Evolutionary conservation across 2,113 vertebrate species (phyloP).

Genomic region (Cariama cristata): DNA sequence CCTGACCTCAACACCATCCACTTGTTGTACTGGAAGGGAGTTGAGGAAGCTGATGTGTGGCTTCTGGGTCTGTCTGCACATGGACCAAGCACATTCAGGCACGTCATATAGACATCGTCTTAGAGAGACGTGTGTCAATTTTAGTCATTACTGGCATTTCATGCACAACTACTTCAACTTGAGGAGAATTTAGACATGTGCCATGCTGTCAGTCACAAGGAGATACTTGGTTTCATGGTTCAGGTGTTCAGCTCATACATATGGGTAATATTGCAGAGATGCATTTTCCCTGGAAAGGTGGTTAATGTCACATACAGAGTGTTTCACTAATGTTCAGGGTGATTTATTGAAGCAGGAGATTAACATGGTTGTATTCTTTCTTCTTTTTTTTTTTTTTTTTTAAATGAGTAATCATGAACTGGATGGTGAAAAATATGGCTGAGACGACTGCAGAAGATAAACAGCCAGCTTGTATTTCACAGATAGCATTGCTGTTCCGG

Average conservation of each 20-base stretch:
- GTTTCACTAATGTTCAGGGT: background rate
- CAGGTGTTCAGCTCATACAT: background rate
- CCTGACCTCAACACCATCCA: background rate
- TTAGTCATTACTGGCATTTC: background rate
- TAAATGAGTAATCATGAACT: background rate
- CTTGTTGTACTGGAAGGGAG: background rate
- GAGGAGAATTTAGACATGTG: background rate
- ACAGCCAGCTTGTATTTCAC: background rate
- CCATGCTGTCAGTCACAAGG: background rate
- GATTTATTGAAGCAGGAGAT: background rate
- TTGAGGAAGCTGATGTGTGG: rapidly evolving
- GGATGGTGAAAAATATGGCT: background rate
- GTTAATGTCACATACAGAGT: background rate
- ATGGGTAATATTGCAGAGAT: background rate
- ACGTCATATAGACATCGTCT: background rate
- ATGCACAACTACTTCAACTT: background rate
- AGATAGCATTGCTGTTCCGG: background rate
- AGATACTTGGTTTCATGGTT: background rate
- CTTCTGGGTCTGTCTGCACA: background rate
- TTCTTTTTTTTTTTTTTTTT: background rate
- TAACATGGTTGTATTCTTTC: background rate
- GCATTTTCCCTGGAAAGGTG: background rate
- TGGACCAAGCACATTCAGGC: background rate
- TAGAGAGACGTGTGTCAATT: background rate
- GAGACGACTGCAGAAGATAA: background rate